Base-by-base conservation (phyloP, 2,113 vertebrate genomes). In the Zootoca vivipara region DNA sequence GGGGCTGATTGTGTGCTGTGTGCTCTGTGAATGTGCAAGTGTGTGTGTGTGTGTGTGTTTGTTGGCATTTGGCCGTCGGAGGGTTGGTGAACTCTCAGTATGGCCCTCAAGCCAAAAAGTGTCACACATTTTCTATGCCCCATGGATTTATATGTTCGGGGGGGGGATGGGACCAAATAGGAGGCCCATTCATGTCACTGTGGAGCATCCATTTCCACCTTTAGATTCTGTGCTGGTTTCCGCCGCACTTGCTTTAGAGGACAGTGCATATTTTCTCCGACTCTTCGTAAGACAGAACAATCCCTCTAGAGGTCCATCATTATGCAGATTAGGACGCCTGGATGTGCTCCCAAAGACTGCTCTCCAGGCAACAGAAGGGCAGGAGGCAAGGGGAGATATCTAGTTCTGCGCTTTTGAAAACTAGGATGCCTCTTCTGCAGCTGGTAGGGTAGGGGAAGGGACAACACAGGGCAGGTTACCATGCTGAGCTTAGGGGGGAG, bases 231-330 rank as follows among this genome's bases (percentile, higher is more conserved):
- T 72, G 22, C 0, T 0, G 73, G 89, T 87, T 62, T 38, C 85
- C 88, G 87, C 78, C 87, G 30, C 33, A 8, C 89, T 91, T 92
- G 93, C 94, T 89, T 52, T 90, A 85, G 92, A 95, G 93, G 92
- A 90, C 7, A 89, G 81, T 91, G 88, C 52, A 2, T 75, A 92
- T 95, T 93, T 93, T 93, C 95, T 95, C 67, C 86, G 87, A 74
- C 90, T 89, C 95, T 91, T 91, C 92, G 83, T 56, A 86, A 93
- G 93, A 38, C 94, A 56, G 85, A 94, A 89, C 85, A 16, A 46
- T 90, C 13, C 5, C 91, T 84, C 89, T 90, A 92, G 89, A 87
- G 90, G 89, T 94, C 94, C 93, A 81, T 90, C 94, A 94, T 95
- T 94, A 94, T 10, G 28, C 89, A 91, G 95, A 95, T 94, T 75